Evolutionary conservation across 1,140 invertebrate genomes (phyloP).

Genomic region (Phortica variegata): DNA sequence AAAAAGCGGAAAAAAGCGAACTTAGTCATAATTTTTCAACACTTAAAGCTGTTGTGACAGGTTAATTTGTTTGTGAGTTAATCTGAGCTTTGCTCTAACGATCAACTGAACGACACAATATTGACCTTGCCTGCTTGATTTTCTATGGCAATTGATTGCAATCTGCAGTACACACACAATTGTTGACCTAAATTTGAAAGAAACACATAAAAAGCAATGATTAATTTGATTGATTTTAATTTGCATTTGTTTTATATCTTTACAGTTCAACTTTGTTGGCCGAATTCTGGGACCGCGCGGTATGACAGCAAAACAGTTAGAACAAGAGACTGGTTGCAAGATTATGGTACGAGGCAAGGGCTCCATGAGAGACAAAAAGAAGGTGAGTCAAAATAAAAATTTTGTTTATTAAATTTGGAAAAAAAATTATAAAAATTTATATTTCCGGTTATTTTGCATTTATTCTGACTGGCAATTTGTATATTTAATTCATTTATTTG

Average conservation of each 20-base stretch:
- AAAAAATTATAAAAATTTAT: not conserved
- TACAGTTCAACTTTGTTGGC: slow-evolving; percentile 99
- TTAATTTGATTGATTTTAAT: slow-evolving; percentile 29
- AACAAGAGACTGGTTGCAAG: slow-evolving; percentile 99
- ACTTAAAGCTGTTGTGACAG: no score
- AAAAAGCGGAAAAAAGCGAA: no score
- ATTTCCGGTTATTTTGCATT: not conserved
- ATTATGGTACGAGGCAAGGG: slow-evolving; percentile 99
- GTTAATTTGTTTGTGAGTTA: no score
- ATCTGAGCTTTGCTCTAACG: no score
- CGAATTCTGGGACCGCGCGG: slow-evolving; percentile 97
- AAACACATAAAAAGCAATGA: not conserved
- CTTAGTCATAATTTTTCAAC: no score
- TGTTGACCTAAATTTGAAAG: no score
- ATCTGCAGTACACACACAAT: no score
- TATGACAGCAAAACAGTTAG: slow-evolving; percentile 99
- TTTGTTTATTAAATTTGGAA: not conserved
- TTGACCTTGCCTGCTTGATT: no score
- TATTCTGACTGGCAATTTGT: no score
- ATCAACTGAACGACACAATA: no score
- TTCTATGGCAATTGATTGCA: no score
- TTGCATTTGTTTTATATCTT: slow-evolving; percentile 56
- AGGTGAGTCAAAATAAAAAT: slow-evolving; percentile 69
- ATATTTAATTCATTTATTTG: slow-evolving; percentile 1
- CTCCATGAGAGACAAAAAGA: slow-evolving; percentile 99